These are phyloP conservation scores for Phaetusa simplex DNA, from an alignment of 2,113 vertebrate species.

Conservation along the genomic window DNA sequence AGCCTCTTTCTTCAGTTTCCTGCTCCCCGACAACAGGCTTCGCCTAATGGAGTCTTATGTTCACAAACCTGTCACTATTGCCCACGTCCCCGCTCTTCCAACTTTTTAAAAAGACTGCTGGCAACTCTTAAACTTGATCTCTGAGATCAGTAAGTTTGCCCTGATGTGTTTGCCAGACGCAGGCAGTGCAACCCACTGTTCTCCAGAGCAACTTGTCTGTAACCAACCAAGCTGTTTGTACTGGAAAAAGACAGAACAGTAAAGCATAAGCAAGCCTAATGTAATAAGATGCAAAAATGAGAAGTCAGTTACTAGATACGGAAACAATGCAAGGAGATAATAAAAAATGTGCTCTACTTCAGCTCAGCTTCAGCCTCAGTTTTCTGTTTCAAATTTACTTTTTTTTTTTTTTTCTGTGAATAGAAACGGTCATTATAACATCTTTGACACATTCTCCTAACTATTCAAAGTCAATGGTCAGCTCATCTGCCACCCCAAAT, in stretches of 20 bases:
- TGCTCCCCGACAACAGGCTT: background rate
- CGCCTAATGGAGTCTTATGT: background rate
- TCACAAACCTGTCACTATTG: background rate
- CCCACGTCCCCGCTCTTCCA: background rate
- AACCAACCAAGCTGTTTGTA: background rate
- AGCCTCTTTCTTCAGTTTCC: background rate
- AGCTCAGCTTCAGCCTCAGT: background rate
- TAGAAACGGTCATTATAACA: background rate
- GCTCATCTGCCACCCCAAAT: background rate
- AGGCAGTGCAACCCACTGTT: background rate
- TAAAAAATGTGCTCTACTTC: background rate
- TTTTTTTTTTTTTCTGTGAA: background rate
- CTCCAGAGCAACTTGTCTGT: background rate
- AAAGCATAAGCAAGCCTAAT: background rate
- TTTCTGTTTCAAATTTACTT: background rate
- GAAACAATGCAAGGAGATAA: background rate
- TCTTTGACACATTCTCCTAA: background rate
- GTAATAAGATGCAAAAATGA: background rate
- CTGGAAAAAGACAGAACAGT: background rate
- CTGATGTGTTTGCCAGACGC: background rate
- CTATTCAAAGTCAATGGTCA: background rate
- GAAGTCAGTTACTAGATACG: background rate
- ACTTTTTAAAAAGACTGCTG: background rate
- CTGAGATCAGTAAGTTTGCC: background rate
- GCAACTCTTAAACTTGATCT: background rate